Percentiles rank a stretch among this genome's conserved stretches.
phyloP scores from a whole-genome alignment of 2,797 vertebrate species.

The Ibycter americanus region DNA sequence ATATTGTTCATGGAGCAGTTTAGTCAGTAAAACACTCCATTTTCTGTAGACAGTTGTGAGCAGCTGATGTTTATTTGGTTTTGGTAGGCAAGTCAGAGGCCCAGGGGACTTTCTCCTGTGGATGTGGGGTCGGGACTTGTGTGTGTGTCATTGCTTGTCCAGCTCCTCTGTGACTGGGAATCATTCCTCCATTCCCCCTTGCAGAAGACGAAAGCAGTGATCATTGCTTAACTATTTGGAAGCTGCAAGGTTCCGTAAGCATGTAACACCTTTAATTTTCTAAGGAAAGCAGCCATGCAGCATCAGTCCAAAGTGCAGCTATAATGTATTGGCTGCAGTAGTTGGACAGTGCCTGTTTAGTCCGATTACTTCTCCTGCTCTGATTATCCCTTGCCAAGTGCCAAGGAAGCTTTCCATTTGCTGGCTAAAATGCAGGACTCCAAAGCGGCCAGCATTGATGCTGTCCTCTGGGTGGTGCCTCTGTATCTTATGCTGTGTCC shows the following conservation, averaged over 20 bases:
- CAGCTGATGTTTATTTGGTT: background rate
- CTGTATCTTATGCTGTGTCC: background rate
- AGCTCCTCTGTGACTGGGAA: background rate
- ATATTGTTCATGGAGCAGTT: background rate
- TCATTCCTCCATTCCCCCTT: background rate
- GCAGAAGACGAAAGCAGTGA: background rate
- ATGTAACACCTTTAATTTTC: background rate
- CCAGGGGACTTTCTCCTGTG: background rate
- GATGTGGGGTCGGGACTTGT: background rate
- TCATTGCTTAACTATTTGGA: background rate
- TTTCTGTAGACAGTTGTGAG: background rate
- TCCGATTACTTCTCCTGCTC: background rate
- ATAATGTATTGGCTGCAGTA: background rate
- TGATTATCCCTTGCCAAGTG: background rate
- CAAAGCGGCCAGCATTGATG: accelerated
- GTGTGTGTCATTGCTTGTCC: background rate
- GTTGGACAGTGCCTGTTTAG: background rate
- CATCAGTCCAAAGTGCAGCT: background rate
- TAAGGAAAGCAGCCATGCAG: background rate
- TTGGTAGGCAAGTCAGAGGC: background rate
- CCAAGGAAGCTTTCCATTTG: background rate
- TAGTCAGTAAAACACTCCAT: background rate
- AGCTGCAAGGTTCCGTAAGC: background rate
- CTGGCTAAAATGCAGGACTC: background rate
- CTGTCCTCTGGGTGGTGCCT: background rate